Evolutionary conservation across 1,140 invertebrate species (phyloP).

Genomic region (Paraescarpia echinospica): DNA sequence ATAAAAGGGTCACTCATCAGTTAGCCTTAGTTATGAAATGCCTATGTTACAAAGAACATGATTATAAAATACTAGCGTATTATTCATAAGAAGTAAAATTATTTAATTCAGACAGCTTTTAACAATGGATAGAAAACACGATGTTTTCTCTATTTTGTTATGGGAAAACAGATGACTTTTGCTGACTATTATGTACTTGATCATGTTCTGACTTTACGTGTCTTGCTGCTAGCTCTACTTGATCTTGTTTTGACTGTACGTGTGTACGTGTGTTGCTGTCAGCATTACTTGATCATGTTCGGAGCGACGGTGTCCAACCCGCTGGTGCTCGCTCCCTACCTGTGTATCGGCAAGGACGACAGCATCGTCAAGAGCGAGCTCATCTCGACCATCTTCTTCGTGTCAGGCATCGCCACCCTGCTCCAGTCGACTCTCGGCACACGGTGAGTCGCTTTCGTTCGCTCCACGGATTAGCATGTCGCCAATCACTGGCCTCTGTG

Average conservation of each 20-base stretch:
- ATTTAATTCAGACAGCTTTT: too few relatives aligned
- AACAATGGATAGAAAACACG: not conserved
- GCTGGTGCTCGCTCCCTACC: constrained; percentile 77
- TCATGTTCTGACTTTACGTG: not conserved
- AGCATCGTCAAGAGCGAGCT: constrained; percentile 79
- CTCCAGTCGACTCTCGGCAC: constrained; percentile 80
- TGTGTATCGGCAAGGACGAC: constrained; percentile 72
- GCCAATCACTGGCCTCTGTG: not conserved
- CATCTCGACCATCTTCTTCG: constrained; percentile 85
- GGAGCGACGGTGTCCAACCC: constrained; percentile 81
- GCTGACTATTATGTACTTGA: too few relatives aligned
- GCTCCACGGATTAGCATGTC: not conserved
- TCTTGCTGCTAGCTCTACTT: not conserved
- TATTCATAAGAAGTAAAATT: too few relatives aligned
- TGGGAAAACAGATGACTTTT: too few relatives aligned
- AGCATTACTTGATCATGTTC: constrained; percentile 58
- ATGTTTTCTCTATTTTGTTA: not conserved
- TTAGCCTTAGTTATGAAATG: too few relatives aligned
- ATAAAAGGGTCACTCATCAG: too few relatives aligned
- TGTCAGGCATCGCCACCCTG: constrained; percentile 80
- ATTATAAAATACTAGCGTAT: too few relatives aligned
- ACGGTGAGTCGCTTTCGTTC: constrained; percentile 61
- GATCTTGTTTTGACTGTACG: not conserved
- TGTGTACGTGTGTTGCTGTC: not conserved
- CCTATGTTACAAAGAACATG: too few relatives aligned